Conservation (phyloP, 2,113 vertebrate species). For the Plecotus auritus region DNA sequence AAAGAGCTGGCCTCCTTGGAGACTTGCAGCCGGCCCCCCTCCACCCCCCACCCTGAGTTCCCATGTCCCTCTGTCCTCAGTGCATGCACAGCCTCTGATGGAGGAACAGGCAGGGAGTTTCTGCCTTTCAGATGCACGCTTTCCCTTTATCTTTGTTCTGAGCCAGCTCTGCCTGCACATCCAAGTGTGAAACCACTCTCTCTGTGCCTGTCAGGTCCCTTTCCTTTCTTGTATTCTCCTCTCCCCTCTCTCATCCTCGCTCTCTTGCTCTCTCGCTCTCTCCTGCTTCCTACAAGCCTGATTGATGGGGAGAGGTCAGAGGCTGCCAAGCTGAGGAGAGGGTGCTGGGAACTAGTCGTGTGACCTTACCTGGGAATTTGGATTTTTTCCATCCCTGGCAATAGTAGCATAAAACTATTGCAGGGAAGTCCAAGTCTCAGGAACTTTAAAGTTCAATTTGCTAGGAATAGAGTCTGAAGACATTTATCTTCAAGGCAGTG, state of each 20-base stretch:
- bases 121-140: too few relatives aligned
- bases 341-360: fast-evolving
- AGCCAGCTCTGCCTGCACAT: not conserved
- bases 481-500: not conserved
- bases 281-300: fast-evolving
- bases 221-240: fast-evolving
- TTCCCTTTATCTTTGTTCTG: not conserved
- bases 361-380: not conserved
- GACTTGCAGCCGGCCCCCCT: not conserved
- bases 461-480: not conserved
- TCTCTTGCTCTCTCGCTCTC: not conserved
- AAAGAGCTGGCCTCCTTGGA: not conserved
- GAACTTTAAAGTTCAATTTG: slow-evolving; percentile 14
- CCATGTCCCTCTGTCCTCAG: fast-evolving
- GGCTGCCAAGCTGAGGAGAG: not conserved
- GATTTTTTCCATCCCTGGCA: not conserved
- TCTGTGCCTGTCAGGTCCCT: not conserved
- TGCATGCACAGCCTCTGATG: not conserved
- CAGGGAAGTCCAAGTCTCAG: not conserved
- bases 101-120: fast-evolving
- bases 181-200: not conserved
- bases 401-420: not conserved
- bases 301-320: not conserved
- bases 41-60: fast-evolving
- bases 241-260: fast-evolving